Conservation (phyloP, 2,113 vertebrate species). For the Patagioenas fasciata region DNA sequence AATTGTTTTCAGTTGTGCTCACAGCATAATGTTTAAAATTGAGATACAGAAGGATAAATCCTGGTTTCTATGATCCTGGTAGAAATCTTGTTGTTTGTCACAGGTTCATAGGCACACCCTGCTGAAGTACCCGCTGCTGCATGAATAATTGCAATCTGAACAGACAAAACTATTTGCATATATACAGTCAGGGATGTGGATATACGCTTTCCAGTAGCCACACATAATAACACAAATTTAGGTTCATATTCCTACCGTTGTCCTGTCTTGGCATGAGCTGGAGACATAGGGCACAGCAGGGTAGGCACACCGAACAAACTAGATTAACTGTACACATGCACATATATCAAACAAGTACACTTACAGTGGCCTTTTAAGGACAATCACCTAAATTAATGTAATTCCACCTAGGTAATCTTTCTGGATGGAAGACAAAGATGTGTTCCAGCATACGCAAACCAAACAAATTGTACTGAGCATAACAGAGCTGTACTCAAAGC, state of each 20-base stretch:
- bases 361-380: rapidly evolving
- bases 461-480: background rate
- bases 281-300: background rate
- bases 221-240: background rate
- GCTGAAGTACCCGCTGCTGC: background rate
- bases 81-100: background rate
- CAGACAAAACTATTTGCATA: background rate
- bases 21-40: background rate
- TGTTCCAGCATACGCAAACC: background rate
- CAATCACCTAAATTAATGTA: background rate
- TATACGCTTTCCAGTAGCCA: background rate
- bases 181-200: background rate
- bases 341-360: rapidly evolving
- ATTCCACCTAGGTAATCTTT: background rate
- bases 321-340: background rate
- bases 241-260: background rate
- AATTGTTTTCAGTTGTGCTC: background rate
- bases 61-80: background rate
- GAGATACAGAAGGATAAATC: background rate
- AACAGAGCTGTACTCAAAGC: background rate
- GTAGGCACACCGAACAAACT: background rate
- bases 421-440: background rate
- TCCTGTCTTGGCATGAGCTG: background rate
- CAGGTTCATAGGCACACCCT: background rate
- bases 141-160: background rate